A percentile compares a stretch with the other conserved stretches of the same genome.
Conservation (phyloP, 2,113 vertebrate species). For the Seriola quinqueradiata region DNA sequence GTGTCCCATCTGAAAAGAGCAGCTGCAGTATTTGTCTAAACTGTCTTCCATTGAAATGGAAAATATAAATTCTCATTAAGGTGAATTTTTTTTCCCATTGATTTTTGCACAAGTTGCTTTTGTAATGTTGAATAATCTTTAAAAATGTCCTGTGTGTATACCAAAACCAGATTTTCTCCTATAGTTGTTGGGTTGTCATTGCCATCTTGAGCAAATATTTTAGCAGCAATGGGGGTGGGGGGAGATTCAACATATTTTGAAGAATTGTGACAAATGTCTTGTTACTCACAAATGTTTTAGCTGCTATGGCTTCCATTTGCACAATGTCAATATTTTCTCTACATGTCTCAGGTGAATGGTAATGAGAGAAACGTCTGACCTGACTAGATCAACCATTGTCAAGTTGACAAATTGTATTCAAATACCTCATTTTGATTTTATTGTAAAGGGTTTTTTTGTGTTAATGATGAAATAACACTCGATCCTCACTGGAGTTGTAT, state of each 20-base stretch:
- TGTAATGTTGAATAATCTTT: constrained; percentile 14
- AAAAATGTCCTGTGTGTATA: not conserved
- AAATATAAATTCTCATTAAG: not conserved
- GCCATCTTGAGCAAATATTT: not conserved
- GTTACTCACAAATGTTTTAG: constrained; percentile 6
- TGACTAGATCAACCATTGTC: not conserved
- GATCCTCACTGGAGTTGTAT: constrained; percentile 4
- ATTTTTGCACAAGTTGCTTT: constrained; percentile 51
- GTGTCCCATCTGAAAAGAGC: constrained; percentile 12
- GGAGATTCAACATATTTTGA: constrained; percentile 9
- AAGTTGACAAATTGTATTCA: not conserved
- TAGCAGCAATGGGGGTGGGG: rapidly evolving
- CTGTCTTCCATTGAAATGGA: constrained; percentile 5
- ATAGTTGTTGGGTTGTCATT: not conserved
- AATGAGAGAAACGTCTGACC: not conserved
- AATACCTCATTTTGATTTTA: constrained; percentile 14
- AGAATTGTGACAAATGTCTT: not conserved
- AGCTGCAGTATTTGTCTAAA: constrained; percentile 14
- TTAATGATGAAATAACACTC: constrained; percentile 18
- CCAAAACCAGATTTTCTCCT: not conserved
- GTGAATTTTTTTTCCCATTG: not conserved
- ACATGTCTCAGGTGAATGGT: constrained; percentile 10
- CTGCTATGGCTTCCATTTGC: constrained; percentile 47
- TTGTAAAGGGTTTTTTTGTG: constrained; percentile 22
- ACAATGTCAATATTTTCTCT: constrained; percentile 29